These are phyloP conservation scores for Troides oblongomaculatus DNA, from an alignment of 2,888 invertebrate genomes.

Conservation along the genomic window DNA sequence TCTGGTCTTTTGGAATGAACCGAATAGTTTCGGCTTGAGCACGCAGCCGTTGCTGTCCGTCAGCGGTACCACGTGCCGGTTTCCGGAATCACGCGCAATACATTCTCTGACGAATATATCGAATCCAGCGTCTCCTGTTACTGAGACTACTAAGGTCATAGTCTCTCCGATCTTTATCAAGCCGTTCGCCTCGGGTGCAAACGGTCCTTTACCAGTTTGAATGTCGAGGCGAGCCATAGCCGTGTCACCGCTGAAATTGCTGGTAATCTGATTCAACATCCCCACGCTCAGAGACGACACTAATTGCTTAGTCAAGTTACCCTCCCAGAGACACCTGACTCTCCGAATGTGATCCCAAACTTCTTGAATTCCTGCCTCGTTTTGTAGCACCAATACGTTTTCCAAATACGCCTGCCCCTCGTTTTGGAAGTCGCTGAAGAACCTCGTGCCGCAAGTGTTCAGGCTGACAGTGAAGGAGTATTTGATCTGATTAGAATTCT, in stretches of 20 bases:
- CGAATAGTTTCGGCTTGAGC: constrained; percentile 88
- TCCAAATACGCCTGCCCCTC: constrained; percentile 89
- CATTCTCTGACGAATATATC: constrained; percentile 89
- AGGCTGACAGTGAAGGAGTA: constrained; percentile 87
- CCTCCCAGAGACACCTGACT: constrained; percentile 90
- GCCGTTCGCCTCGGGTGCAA: constrained; percentile 87
- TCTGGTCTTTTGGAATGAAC: constrained; percentile 89
- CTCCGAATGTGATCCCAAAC: constrained; percentile 90
- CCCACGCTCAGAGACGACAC: constrained; percentile 88
- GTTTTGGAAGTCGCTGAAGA: constrained; percentile 87
- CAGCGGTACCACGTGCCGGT: constrained; percentile 82
- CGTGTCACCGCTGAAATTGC: constrained; percentile 92
- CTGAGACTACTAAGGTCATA: constrained; percentile 89
- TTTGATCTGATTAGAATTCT: constrained; percentile 84
- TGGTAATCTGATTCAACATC: constrained; percentile 88
- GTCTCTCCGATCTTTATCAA: constrained; percentile 90
- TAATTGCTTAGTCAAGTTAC: constrained; percentile 86
- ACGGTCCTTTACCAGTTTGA: constrained; percentile 87
- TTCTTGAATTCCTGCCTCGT: constrained; percentile 87
- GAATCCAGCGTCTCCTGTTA: constrained; percentile 88
- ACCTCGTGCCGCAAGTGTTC: constrained; percentile 88
- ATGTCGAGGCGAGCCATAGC: constrained; percentile 89
- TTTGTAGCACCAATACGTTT: constrained; percentile 88
- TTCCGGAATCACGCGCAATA: constrained; percentile 85
- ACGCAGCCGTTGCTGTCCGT: constrained; percentile 89